Evolutionary conservation across 2,113 vertebrate species (phyloP).

Genomic region (Chionodraco myersi): DNA sequence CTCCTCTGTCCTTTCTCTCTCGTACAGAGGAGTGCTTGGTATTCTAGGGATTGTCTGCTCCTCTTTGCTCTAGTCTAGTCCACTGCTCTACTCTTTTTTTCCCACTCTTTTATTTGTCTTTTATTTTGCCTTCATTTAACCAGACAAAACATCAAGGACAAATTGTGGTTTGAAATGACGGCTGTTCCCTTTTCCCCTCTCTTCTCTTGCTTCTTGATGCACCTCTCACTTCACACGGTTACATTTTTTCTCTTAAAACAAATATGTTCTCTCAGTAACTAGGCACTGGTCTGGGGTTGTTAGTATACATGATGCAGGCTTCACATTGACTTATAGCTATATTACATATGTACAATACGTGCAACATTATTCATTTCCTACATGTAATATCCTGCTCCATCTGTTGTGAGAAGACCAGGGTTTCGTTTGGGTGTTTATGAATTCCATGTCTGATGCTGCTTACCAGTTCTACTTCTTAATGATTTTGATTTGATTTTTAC

Average conservation of each 20-base stretch:
- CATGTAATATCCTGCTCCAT: slow-evolving; percentile 36
- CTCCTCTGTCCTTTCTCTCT: slow-evolving; percentile 61
- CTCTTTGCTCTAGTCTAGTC: slow-evolving; percentile 67
- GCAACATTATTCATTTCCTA: slow-evolving; percentile 11
- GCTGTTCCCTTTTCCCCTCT: neutral
- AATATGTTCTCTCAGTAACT: slow-evolving; percentile 19
- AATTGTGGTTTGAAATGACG: no score
- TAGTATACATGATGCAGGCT: slow-evolving; percentile 12
- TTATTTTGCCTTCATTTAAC: no score
- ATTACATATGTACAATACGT: neutral
- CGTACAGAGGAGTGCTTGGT: slow-evolving; percentile 68
- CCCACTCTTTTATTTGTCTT: slow-evolving; percentile 5
- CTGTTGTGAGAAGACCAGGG: slow-evolving; percentile 4
- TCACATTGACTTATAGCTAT: slow-evolving; percentile 2
- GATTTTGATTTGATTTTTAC: neutral
- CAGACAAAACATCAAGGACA: no score
- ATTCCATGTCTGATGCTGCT: no score
- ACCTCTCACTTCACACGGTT: neutral
- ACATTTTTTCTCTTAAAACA: neutral
- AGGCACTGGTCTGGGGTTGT: neutral
- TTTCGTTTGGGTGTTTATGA: no score
- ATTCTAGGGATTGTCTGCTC: slow-evolving; percentile 75
- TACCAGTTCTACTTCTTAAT: no score
- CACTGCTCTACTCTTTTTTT: slow-evolving; percentile 29
- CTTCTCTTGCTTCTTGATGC: slow-evolving; percentile 42